These are phyloP conservation scores for Cecropterus lyciades DNA, from an alignment of 1,140 invertebrate species.

Conservation along the genomic window DNA sequence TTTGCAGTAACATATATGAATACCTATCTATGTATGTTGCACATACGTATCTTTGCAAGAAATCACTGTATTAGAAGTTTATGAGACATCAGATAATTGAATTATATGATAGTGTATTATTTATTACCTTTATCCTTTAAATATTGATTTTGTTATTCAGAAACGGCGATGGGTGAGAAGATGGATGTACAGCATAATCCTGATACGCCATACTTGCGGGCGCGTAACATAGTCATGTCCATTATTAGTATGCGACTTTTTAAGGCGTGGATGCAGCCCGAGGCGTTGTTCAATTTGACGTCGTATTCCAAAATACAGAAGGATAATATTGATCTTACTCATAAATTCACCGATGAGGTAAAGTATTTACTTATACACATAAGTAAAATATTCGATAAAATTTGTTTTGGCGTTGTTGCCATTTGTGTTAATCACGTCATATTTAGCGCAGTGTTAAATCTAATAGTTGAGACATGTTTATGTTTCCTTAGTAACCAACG, in stretches of 20 bases:
- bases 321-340: slow-evolving; percentile 62
- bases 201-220: slow-evolving; percentile 64
- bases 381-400: slow-evolving; percentile 11
- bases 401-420: background rate
- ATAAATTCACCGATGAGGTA: slow-evolving; percentile 71
- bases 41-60: too few species aligned
- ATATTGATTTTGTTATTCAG: slow-evolving; percentile 47
- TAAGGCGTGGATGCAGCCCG: slow-evolving; percentile 69
- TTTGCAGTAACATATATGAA: too few species aligned
- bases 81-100: too few species aligned
- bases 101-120: too few species aligned
- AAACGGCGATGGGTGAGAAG: slow-evolving; percentile 70
- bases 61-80: too few species aligned
- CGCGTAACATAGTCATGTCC: slow-evolving; percentile 64
- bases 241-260: slow-evolving; percentile 69
- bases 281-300: slow-evolving; percentile 63
- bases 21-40: too few species aligned
- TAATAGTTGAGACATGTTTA: too few species aligned
- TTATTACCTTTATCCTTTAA: too few species aligned
- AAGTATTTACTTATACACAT: slow-evolving; percentile 22
- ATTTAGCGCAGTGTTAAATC: too few species aligned
- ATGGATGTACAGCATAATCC: slow-evolving; percentile 70
- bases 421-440: too few species aligned
- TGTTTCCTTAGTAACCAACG: too few species aligned
- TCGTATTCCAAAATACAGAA: slow-evolving; percentile 58